Evolutionary conservation across 2,888 invertebrate species (phyloP), one percentile per base, ranked within the genome.

Genomic region (Alcis repandata): DNA sequence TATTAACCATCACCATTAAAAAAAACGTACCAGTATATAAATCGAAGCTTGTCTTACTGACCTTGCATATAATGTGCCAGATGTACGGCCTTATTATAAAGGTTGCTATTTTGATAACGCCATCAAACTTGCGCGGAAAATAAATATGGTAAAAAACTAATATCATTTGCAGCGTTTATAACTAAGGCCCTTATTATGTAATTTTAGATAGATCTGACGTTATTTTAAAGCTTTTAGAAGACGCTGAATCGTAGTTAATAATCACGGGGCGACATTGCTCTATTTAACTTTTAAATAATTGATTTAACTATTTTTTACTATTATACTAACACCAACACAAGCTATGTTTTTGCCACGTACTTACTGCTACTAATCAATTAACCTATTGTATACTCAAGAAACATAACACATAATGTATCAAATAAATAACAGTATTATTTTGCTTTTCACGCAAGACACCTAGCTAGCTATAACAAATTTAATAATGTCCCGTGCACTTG

Each of bases 1-100:
- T 4, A 41, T 4, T 17, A 3, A 41, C 0, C 1, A 19, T 17
- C 4, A n/a, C n/a, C n/a, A n/a, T n/a, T 17, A n/a, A 41, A 8
- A 17, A 41, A 17, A n/a, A n/a, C n/a, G n/a, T n/a, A 15, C 1
- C 1, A 32, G 4, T 9, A 8, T 32, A 4, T 7, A 9, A 27
- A 15, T 36, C 51, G 10, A 36, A 52, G 36, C 27, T 11, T 54
- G 27, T 36, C 40, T 48, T 22, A 20, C 9, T 46, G 51, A 41
- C 15, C 15, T 17, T 59, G 27, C 45, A 40, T 20, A 32, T 73
- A 70, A 74, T 71, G 81, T 82, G 80, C 78, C 83, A 83, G 80
- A 80, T 70, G 71, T 76, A 27, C 27, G 27, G 27, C 27, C 27
- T 27, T 2, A 4, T 27, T 27, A 6, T 27, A 6, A 27, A 27